phyloP scores from a whole-genome alignment of 2,113 vertebrate species.

The Strix uralensis region DNA sequence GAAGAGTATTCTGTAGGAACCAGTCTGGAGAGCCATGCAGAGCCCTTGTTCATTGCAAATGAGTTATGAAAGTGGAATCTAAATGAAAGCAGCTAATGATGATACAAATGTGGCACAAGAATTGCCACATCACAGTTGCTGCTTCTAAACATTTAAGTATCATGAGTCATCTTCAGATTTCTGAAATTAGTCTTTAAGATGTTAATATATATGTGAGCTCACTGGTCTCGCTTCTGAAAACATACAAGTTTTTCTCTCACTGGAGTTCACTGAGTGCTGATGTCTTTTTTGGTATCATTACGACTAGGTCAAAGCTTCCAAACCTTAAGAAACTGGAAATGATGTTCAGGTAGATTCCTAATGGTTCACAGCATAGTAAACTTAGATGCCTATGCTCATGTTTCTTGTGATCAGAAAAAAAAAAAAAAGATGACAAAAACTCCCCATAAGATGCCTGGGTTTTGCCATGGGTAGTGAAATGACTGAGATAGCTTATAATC shows the following conservation, averaged over 20 bases:
- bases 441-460: background rate
- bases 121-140: background rate
- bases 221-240: background rate
- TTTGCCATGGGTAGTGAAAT: background rate
- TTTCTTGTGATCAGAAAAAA: background rate
- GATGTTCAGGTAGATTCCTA: background rate
- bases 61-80: background rate
- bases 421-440: background rate
- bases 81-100: background rate
- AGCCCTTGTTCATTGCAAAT: background rate
- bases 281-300: background rate
- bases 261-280: background rate
- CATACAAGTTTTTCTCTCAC: background rate
- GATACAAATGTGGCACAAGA: background rate
- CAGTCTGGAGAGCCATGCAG: background rate
- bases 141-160: background rate
- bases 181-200: background rate
- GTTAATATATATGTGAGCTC: background rate
- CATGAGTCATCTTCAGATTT: background rate
- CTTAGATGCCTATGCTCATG: background rate
- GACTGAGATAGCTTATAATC: background rate
- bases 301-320: background rate
- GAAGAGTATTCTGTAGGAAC: background rate
- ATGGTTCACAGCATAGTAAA: background rate
- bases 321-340: background rate